A percentile compares a stretch with the other conserved stretches of the same genome.
Conservation (phyloP, 2,113 vertebrate species). For the Stercorarius parasiticus region DNA sequence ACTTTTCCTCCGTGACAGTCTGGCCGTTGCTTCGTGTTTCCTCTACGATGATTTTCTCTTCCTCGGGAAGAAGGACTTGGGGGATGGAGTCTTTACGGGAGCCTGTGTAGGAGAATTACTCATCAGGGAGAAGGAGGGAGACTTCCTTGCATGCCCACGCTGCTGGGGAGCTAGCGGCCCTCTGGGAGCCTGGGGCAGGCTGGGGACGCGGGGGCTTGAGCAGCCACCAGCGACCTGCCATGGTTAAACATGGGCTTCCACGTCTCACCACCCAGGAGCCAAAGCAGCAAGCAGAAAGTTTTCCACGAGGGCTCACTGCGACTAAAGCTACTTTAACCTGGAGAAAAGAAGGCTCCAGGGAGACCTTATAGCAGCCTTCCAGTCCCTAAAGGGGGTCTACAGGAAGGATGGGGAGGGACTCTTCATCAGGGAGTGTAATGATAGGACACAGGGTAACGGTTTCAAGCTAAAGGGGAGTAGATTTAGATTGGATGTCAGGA, state of each 20-base stretch:
- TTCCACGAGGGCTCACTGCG: neutral
- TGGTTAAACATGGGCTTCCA: neutral
- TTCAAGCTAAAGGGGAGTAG: too few relatives aligned
- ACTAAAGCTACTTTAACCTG: neutral
- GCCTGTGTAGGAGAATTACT: constrained; percentile 62
- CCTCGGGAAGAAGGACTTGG: constrained; percentile 92
- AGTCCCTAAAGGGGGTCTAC: too few relatives aligned
- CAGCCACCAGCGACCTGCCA: neutral
- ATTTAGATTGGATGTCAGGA: too few relatives aligned
- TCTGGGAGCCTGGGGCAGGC: neutral
- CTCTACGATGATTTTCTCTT: constrained; percentile 96
- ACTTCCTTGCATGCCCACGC: neutral
- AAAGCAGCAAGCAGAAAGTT: neutral
- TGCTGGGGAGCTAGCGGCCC: neutral
- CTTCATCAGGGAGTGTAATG: too few relatives aligned
- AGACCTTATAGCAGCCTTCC: too few relatives aligned
- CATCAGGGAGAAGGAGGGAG: neutral
- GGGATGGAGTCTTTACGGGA: constrained; percentile 89
- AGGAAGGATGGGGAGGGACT: too few relatives aligned
- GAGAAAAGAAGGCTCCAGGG: too few relatives aligned
- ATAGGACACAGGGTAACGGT: too few relatives aligned
- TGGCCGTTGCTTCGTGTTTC: constrained; percentile 96
- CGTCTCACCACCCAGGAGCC: neutral
- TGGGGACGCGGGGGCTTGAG: neutral
- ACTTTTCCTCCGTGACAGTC: constrained; percentile 94